These are phyloP conservation scores for Zosterops japonicus DNA, from an alignment of 2,113 vertebrate species.

Conservation along the genomic window DNA sequence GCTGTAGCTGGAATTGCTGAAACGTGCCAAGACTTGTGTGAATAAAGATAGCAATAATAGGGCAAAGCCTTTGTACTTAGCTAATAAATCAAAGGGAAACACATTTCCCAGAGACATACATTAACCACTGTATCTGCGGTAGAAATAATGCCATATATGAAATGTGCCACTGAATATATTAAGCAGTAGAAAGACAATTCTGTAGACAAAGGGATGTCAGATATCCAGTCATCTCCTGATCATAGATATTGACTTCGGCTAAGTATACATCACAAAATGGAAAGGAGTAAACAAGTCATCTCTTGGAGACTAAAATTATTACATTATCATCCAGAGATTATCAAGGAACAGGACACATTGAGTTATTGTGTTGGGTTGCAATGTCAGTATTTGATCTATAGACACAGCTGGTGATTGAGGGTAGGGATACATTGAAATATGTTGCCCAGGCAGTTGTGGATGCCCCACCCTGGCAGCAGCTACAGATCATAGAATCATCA, in stretches of 20 bases:
- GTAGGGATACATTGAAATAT: not conserved
- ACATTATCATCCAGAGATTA: not conserved
- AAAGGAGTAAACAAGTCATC: not conserved
- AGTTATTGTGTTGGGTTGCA: not conserved
- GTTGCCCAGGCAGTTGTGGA: not conserved
- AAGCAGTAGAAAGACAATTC: not conserved
- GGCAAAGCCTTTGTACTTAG: not conserved
- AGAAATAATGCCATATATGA: not conserved
- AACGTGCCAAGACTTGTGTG: not conserved
- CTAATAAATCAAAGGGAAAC: constrained; percentile 51
- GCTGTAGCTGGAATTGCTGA: constrained; percentile 30
- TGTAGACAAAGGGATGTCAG: not conserved
- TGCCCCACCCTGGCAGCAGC: not conserved
- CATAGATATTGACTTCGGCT: not conserved
- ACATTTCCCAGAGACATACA: not conserved
- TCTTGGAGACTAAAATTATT: not conserved
- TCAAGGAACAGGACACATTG: not conserved
- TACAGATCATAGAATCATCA: not conserved
- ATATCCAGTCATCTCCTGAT: not conserved
- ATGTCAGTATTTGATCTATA: not conserved
- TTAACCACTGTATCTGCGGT: not conserved
- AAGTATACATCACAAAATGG: not conserved
- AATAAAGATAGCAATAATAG: constrained; percentile 19
- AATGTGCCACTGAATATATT: constrained; percentile 45
- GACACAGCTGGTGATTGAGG: not conserved